phyloP scores from a whole-genome alignment of 2,888 invertebrate species.

The Conchocele bisecta region DNA sequence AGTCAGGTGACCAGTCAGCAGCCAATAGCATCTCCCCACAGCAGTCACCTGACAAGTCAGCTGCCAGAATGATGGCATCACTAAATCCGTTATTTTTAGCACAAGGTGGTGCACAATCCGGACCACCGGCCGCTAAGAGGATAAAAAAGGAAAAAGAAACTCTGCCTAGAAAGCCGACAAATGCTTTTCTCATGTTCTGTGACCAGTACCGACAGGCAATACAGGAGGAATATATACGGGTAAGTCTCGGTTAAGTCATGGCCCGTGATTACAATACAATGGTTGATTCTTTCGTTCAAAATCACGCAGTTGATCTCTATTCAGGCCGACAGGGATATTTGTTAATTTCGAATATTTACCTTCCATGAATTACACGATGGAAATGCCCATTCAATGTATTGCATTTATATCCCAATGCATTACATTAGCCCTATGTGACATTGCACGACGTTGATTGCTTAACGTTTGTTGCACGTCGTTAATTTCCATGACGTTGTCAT shows the following conservation, averaged over 20 bases:
- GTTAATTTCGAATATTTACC: too few relatives aligned
- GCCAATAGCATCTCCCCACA: constrained; percentile 34
- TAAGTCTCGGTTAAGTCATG: constrained; percentile 33
- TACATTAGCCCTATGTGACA: too few relatives aligned
- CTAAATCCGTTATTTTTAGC: constrained; percentile 67
- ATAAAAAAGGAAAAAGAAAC: constrained; percentile 64
- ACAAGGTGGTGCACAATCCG: constrained; percentile 53
- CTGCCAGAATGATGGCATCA: constrained; percentile 60
- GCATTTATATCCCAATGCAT: too few relatives aligned
- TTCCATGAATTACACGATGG: too few relatives aligned
- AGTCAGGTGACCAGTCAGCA: constrained; percentile 37
- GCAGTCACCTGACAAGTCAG: constrained; percentile 43
- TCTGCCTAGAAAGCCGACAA: not conserved
- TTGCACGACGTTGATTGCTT: too few relatives aligned
- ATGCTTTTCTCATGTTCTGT: constrained; percentile 78
- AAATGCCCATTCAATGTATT: too few relatives aligned
- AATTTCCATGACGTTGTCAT: too few relatives aligned
- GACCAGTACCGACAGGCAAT: constrained; percentile 72
- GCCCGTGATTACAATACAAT: not conserved
- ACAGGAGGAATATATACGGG: constrained; percentile 76
- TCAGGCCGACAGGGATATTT: too few relatives aligned
- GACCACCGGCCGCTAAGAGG: constrained; percentile 39
- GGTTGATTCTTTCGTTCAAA: not conserved
- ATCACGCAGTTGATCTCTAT: too few relatives aligned
- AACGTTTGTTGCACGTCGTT: too few relatives aligned